Percentiles rank a stretch among this genome's conserved stretches.
Evolutionary conservation across 2,888 invertebrate species (phyloP).

Genomic region (Plagodis dolabraria): DNA sequence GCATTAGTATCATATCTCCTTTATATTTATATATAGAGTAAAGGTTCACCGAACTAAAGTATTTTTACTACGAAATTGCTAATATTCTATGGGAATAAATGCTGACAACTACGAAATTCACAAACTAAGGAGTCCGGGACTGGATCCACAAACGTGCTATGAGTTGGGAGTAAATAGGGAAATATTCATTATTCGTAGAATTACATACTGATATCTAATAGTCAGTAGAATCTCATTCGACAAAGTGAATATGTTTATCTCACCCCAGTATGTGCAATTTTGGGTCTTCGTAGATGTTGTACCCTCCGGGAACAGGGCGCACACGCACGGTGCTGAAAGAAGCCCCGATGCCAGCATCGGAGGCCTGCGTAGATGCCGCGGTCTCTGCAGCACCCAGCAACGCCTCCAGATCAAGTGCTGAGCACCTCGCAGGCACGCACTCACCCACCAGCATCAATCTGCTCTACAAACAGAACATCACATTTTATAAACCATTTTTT

Average conservation of each 20-base stretch:
- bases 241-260: slow-evolving; percentile 51
- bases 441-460: slow-evolving; percentile 89
- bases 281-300: slow-evolving; percentile 85
- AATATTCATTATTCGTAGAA: too few relatives aligned
- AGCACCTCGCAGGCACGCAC: slow-evolving; percentile 90
- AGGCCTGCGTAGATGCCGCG: slow-evolving; percentile 55
- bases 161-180: too few relatives aligned
- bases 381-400: slow-evolving; percentile 69
- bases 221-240: too few relatives aligned
- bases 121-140: too few relatives aligned
- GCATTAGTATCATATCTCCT: too few relatives aligned
- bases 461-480: slow-evolving; percentile 73
- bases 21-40: too few relatives aligned
- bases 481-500: neutral
- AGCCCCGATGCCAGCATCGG: slow-evolving; percentile 65
- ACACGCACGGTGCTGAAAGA: slow-evolving; percentile 84
- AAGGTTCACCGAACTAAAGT: too few relatives aligned
- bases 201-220: too few relatives aligned
- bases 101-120: too few relatives aligned
- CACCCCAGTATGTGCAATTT: slow-evolving; percentile 89
- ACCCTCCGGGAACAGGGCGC: slow-evolving; percentile 88
- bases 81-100: too few relatives aligned
- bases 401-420: slow-evolving; percentile 76
- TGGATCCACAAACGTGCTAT: too few relatives aligned
- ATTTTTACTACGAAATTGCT: too few relatives aligned